phyloP scores from a whole-genome alignment of 2,113 vertebrate species.

The Rallus limicola region DNA sequence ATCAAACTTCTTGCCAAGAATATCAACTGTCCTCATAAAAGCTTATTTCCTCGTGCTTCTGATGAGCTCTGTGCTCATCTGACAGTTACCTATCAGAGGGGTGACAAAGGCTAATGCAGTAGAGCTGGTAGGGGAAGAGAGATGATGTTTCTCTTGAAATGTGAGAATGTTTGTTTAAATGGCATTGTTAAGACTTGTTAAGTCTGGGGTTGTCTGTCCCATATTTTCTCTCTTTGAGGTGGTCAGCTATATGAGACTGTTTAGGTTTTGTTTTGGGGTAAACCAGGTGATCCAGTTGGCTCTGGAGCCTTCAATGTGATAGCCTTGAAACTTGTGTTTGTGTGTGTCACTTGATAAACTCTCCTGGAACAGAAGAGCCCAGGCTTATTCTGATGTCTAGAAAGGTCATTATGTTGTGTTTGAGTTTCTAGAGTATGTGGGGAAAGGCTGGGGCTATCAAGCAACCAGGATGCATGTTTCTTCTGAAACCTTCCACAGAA shows the following conservation, averaged over 20 bases:
- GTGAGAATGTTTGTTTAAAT: background rate
- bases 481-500: background rate
- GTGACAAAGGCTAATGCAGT: background rate
- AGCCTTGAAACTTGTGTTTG: background rate
- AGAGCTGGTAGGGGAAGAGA: background rate
- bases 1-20: background rate
- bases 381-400: background rate
- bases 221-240: background rate
- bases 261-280: background rate
- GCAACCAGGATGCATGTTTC: background rate
- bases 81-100: background rate
- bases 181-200: fast-evolving
- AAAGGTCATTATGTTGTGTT: background rate
- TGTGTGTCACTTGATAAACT: background rate
- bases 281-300: background rate
- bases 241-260: background rate
- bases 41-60: background rate
- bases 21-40: background rate
- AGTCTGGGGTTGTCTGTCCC: background rate
- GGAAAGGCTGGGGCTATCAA: background rate
- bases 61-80: fast-evolving
- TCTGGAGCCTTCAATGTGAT: fast-evolving
- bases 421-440: background rate
- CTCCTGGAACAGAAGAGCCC: background rate
- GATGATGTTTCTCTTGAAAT: background rate